phyloP scores from a whole-genome alignment of 1,140 invertebrate species.

The Drosophila jambulina region DNA sequence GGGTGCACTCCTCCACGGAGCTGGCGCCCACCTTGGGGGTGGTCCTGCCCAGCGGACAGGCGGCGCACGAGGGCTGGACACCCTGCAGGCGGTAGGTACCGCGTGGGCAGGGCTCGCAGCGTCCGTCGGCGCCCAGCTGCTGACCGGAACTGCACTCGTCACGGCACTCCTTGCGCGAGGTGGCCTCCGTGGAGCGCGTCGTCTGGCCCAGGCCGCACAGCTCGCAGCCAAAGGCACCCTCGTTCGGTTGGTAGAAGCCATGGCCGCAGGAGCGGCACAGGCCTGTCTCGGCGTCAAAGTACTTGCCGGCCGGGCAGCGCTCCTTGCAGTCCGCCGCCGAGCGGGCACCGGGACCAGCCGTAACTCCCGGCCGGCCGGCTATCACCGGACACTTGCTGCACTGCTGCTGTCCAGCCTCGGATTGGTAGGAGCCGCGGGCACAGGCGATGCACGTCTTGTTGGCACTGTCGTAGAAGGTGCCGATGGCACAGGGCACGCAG shows the following conservation, averaged over 20 bases:
- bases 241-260: conserved; percentile 96
- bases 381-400: conserved; percentile 95
- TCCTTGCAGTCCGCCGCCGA: conserved; percentile 96
- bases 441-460: conserved; percentile 93
- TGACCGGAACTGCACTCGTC: conserved; percentile 96
- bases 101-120: conserved; percentile 95
- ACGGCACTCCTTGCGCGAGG: conserved; percentile 93
- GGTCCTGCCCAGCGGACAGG: conserved; percentile 95
- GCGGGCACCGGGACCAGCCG: conserved; percentile 93
- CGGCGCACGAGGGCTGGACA: conserved; percentile 93
- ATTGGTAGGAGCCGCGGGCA: conserved; percentile 96
- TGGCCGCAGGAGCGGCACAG: conserved; percentile 96
- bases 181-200: conserved; percentile 95
- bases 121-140: conserved; percentile 94
- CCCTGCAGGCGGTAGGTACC: conserved; percentile 96
- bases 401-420: conserved; percentile 94
- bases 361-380: conserved; percentile 94
- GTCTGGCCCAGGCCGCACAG: conserved; percentile 97
- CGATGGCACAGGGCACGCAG: conserved; percentile 97
- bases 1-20: conserved; percentile 95
- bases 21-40: conserved; percentile 93
- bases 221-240: conserved; percentile 95
- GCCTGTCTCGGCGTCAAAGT: conserved; percentile 93
- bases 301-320: conserved; percentile 95
- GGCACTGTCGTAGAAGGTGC: conserved; percentile 93